phyloP scores from a whole-genome alignment of 2,888 invertebrate species.

The Leptopterna dolabrata region DNA sequence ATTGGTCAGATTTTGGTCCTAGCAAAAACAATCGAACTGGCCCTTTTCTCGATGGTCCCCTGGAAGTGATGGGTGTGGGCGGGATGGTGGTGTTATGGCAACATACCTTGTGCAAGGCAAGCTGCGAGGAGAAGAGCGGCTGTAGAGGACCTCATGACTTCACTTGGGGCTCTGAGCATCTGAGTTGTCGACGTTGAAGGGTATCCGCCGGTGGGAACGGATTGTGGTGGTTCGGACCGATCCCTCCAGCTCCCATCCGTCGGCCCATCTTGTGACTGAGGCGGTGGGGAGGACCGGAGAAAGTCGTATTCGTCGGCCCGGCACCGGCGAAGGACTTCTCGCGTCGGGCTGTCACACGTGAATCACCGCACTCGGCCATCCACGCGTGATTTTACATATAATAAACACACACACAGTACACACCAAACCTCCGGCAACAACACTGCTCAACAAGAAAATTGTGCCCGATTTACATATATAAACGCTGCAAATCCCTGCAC shows the following conservation, averaged over 20 bases:
- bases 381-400: too few species aligned
- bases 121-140: slow-evolving; percentile 38
- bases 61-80: not conserved
- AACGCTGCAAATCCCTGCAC: too few species aligned
- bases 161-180: slow-evolving; percentile 18
- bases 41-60: too few species aligned
- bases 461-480: too few species aligned
- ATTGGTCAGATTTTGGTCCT: too few species aligned
- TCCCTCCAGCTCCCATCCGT: not conserved
- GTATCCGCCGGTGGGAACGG: not conserved
- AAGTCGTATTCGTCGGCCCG: not conserved
- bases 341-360: too few species aligned
- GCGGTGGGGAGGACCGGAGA: not conserved
- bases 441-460: too few species aligned
- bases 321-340: not conserved
- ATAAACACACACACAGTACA: too few species aligned
- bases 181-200: not conserved
- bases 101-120: slow-evolving; percentile 28
- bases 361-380: too few species aligned
- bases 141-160: slow-evolving; percentile 40
- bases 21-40: too few species aligned
- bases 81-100: not conserved
- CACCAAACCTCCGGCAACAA: too few species aligned
- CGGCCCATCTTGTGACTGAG: not conserved
- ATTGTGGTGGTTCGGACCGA: not conserved